These are phyloP conservation scores for Amiota communis DNA, from an alignment of 2,888 invertebrate species.

Conservation along the genomic window DNA sequence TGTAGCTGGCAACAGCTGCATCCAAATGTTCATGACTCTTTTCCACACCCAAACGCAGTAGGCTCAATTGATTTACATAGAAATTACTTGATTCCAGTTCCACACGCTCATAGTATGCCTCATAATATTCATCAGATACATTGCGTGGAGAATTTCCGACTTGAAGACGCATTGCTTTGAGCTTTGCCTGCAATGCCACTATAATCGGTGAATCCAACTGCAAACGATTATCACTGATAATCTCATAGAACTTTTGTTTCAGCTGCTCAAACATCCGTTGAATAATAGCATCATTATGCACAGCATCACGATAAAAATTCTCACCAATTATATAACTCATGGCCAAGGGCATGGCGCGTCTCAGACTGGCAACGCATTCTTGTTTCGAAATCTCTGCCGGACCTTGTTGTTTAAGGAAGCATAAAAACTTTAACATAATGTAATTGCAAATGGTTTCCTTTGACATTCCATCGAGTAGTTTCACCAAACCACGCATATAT, in stretches of 20 bases:
- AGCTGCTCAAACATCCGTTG: slow-evolving; percentile 56
- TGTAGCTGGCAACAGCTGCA: slow-evolving; percentile 12
- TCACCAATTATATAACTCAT: slow-evolving; percentile 64
- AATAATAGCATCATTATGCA: slow-evolving; percentile 51
- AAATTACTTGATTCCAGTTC: slow-evolving; percentile 59
- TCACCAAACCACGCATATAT: slow-evolving; percentile 59
- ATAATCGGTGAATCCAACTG: slow-evolving; percentile 59
- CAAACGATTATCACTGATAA: slow-evolving; percentile 61
- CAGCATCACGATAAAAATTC: slow-evolving; percentile 56
- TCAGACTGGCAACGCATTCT: slow-evolving; percentile 63
- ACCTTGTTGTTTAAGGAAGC: slow-evolving; percentile 62
- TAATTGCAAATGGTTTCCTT: slow-evolving; percentile 63
- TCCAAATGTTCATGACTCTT: slow-evolving; percentile 53
- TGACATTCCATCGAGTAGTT: slow-evolving; percentile 54
- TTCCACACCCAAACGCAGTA: slow-evolving; percentile 57
- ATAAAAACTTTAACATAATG: slow-evolving; percentile 67
- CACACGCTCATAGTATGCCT: slow-evolving; percentile 58
- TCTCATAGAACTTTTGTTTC: slow-evolving; percentile 57
- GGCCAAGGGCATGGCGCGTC: slow-evolving; percentile 69
- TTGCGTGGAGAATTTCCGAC: slow-evolving; percentile 64
- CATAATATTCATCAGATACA: slow-evolving; percentile 50
- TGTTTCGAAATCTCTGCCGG: slow-evolving; percentile 63
- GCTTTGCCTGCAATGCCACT: slow-evolving; percentile 57
- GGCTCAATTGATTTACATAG: slow-evolving; percentile 65
- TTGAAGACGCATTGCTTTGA: slow-evolving; percentile 62